Evolutionary conservation across 2,888 invertebrate genomes (phyloP).

Genomic region (Netelia inedita): DNA sequence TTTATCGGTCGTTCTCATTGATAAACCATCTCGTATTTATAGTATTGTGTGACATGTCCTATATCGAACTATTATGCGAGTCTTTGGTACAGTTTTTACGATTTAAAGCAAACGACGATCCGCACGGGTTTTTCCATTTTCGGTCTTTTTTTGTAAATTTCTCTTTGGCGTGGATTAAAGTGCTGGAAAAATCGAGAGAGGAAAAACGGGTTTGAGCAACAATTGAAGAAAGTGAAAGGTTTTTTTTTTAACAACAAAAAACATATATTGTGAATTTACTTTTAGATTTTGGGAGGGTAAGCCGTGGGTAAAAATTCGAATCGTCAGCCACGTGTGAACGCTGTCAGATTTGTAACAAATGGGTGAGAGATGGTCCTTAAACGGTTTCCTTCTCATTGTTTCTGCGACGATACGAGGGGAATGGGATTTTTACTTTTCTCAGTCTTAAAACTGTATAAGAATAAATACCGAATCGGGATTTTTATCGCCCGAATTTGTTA

Average conservation of each 20-base stretch:
- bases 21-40: background rate
- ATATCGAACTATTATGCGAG: slow-evolving; percentile 31
- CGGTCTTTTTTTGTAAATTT: slow-evolving; percentile 30
- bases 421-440: no score
- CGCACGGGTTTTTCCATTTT: background rate
- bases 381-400: no score
- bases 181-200: slow-evolving; percentile 51
- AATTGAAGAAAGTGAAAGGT: background rate
- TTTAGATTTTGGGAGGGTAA: background rate
- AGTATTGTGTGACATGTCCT: background rate
- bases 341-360: no score
- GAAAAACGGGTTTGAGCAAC: slow-evolving; percentile 22
- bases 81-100: slow-evolving; percentile 57
- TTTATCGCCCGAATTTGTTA: no score
- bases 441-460: no score
- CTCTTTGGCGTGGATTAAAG: slow-evolving; percentile 56
- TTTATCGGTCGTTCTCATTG: background rate
- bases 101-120: slow-evolving; percentile 29
- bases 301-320: no score
- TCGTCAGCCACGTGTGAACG: no score
- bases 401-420: no score
- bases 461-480: no score
- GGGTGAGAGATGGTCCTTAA: no score
- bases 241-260: background rate
- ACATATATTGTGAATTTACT: background rate